A percentile compares a stretch with the other conserved stretches of the same genome.
These are phyloP conservation scores for Thereva unica DNA, from an alignment of 2,888 invertebrate species.

Conservation along the genomic window DNA sequence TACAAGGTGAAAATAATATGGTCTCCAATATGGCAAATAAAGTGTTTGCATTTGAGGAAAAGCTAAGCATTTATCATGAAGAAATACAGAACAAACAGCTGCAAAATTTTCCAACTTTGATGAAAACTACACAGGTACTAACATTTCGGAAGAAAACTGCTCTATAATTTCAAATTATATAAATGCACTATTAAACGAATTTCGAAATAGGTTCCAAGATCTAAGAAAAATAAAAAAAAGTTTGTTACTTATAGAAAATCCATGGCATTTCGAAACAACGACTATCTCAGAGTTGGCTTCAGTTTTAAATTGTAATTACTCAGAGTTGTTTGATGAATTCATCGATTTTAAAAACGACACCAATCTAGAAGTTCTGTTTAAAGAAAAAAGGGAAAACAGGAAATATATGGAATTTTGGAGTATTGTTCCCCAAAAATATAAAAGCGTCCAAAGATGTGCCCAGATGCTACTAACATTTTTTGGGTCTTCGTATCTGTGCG, in stretches of 20 bases:
- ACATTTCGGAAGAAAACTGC: not conserved
- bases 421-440: no score
- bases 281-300: not conserved
- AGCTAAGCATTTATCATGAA: constrained; percentile 22
- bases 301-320: not conserved
- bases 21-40: constrained; percentile 12
- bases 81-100: constrained; percentile 23
- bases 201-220: not conserved
- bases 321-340: not conserved
- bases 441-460: no score
- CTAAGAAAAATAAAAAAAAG: not conserved
- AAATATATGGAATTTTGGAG: no score
- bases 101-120: constrained; percentile 26
- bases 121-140: constrained; percentile 12
- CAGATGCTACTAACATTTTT: no score
- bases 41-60: constrained; percentile 34
- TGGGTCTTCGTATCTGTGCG: no score
- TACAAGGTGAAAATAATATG: not conserved
- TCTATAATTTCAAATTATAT: not conserved
- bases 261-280: not conserved
- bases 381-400: no score
- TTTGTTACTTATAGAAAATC: not conserved
- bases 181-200: not conserved
- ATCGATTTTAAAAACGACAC: no score
- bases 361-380: no score